These are phyloP conservation scores for Poecilia velifera DNA, from an alignment of 2,797 vertebrate species.

Conservation along the genomic window DNA sequence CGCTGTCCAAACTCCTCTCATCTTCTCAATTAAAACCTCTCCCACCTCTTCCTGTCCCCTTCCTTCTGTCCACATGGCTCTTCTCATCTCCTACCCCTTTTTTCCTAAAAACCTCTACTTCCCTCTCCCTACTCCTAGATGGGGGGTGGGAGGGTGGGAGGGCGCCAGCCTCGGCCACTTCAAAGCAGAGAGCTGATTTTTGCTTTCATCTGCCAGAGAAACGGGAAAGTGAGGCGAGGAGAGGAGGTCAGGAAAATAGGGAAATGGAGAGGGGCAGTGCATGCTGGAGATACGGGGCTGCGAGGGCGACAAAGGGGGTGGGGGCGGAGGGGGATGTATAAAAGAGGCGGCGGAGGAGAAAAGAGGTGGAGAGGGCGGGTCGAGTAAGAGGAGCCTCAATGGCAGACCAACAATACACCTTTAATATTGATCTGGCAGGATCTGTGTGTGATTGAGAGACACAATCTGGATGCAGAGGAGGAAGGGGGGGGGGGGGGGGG, in stretches of 20 bases:
- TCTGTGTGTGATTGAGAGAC: slow-evolving; percentile 54
- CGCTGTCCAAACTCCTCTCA: slow-evolving; percentile 55
- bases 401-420: slow-evolving; percentile 70
- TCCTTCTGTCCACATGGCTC: slow-evolving; percentile 52
- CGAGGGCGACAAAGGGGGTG: slow-evolving; percentile 33
- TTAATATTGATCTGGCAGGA: slow-evolving; percentile 70
- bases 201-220: slow-evolving; percentile 75
- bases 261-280: slow-evolving; percentile 11
- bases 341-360: slow-evolving; percentile 36
- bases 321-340: not conserved
- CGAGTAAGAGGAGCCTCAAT: slow-evolving; percentile 44
- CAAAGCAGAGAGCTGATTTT: slow-evolving; percentile 74
- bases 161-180: slow-evolving; percentile 75
- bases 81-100: slow-evolving; percentile 69
- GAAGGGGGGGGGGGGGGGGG: slow-evolving; percentile 2
- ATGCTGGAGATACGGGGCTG: slow-evolving; percentile 12
- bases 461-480: slow-evolving; percentile 41
- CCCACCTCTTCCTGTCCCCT: slow-evolving; percentile 24
- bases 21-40: slow-evolving; percentile 69
- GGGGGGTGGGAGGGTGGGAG: slow-evolving; percentile 68
- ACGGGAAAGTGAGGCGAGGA: slow-evolving; percentile 33
- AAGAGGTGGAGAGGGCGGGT: slow-evolving; percentile 25
- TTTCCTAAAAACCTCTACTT: slow-evolving; percentile 68
- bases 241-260: slow-evolving; percentile 23
- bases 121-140: slow-evolving; percentile 64